Conservation (phyloP, 92 coral and sea anemone genomes). For the Phenganax subtilis region DNA sequence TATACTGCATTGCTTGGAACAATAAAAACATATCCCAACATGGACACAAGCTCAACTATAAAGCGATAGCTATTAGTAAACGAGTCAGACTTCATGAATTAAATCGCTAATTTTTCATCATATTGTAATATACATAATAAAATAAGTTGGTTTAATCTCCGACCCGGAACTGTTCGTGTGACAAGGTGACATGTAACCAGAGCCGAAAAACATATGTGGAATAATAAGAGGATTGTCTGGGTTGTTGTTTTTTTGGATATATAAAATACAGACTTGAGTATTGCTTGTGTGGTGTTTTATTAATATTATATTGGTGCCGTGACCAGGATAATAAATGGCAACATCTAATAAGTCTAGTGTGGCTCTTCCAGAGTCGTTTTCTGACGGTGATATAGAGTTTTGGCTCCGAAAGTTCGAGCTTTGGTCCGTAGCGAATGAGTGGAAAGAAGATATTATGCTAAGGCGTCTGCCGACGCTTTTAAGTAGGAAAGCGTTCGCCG, state of each 20-base stretch:
- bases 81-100: no score
- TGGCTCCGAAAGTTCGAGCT: constrained; percentile 7
- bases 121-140: constrained; percentile 9
- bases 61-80: no score
- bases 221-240: no score
- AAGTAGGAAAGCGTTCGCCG: neutral
- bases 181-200: no score
- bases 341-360: neutral
- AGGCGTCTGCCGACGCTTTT: constrained; percentile 13
- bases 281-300: neutral
- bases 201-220: no score
- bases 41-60: no score
- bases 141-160: neutral
- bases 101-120: no score
- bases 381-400: neutral
- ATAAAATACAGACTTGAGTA: no score
- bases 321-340: constrained; percentile 5
- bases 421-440: constrained; percentile 2
- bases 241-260: no score
- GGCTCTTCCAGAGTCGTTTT: constrained; percentile 10
- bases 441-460: constrained; percentile 14
- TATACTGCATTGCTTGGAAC: no score
- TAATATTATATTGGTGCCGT: constrained; percentile 23
- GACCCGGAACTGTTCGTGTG: neutral
- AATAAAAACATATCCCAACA: no score